phyloP scores from a whole-genome alignment of 2,888 invertebrate genomes.

The Orthosia gracilis region DNA sequence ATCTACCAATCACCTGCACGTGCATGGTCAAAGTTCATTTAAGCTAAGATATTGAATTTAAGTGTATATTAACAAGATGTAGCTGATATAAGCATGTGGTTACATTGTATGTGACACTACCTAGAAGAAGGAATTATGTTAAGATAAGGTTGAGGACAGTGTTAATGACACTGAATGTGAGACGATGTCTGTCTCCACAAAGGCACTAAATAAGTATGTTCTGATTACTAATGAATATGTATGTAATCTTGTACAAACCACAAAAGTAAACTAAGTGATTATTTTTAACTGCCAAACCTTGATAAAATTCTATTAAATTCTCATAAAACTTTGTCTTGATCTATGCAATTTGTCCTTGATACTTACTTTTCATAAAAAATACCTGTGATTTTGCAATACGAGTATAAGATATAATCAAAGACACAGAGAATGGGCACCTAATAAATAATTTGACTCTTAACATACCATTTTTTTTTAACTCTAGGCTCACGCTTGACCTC shows the following conservation, averaged over 20 bases:
- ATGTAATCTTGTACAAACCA: slow-evolving; percentile 20
- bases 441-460: background rate
- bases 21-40: slow-evolving; percentile 40
- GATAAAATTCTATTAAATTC: slow-evolving; percentile 51
- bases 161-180: no score
- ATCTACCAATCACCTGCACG: slow-evolving; percentile 29
- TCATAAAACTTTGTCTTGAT: slow-evolving; percentile 28
- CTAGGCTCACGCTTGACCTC: no score
- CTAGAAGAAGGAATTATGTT: background rate
- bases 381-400: slow-evolving; percentile 9
- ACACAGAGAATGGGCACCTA: background rate
- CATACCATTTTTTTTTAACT: no score
- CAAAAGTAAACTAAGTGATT: slow-evolving; percentile 40
- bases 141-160: no score
- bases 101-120: background rate
- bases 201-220: background rate
- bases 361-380: slow-evolving; percentile 13
- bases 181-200: no score
- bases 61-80: slow-evolving; percentile 17
- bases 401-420: background rate
- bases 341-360: slow-evolving; percentile 9
- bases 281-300: slow-evolving; percentile 40
- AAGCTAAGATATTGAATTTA: slow-evolving; percentile 23
- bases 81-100: background rate
- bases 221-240: background rate